Conservation (phyloP, 2,113 vertebrate species). For the Nematolebias whitei region DNA sequence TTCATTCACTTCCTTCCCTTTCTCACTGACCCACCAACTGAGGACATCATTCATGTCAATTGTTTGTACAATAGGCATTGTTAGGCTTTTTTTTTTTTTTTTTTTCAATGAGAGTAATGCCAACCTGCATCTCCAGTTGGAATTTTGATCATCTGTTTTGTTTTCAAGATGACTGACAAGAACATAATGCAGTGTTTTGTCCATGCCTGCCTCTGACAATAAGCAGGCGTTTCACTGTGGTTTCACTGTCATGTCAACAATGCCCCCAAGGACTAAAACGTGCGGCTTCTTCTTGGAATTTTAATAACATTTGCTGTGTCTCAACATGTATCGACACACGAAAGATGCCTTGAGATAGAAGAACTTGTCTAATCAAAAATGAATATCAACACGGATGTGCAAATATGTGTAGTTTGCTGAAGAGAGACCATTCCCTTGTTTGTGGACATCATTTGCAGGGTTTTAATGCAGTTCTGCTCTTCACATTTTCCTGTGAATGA, state of each 20-base stretch:
- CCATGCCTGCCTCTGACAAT: conserved; percentile 5
- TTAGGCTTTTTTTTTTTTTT: not conserved
- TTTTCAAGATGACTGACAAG: not conserved
- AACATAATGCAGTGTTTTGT: conserved; percentile 11
- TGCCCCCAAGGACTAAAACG: conserved; percentile 3
- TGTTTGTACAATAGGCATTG: conserved; percentile 8
- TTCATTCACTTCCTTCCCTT: conserved; percentile 40
- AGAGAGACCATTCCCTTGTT: too few relatives aligned
- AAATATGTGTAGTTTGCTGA: too few relatives aligned
- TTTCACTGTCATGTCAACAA: conserved; percentile 31
- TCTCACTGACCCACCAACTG: conserved; percentile 34
- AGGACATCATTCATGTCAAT: not conserved
- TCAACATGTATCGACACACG: conserved; percentile 7
- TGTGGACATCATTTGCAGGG: too few relatives aligned
- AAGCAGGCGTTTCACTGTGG: conserved; percentile 10
- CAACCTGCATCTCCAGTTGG: not conserved
- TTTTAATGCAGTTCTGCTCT: too few relatives aligned
- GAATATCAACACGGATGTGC: not conserved
- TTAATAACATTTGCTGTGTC: conserved; percentile 37
- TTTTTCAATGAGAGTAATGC: not conserved
- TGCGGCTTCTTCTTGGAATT: conserved; percentile 35
- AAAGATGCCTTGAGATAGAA: not conserved
- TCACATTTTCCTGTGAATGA: conserved; percentile 11
- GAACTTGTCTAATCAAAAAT: not conserved
- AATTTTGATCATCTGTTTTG: not conserved